phyloP scores from a whole-genome alignment of 2,797 vertebrate genomes.

The Thunnus albacares region DNA sequence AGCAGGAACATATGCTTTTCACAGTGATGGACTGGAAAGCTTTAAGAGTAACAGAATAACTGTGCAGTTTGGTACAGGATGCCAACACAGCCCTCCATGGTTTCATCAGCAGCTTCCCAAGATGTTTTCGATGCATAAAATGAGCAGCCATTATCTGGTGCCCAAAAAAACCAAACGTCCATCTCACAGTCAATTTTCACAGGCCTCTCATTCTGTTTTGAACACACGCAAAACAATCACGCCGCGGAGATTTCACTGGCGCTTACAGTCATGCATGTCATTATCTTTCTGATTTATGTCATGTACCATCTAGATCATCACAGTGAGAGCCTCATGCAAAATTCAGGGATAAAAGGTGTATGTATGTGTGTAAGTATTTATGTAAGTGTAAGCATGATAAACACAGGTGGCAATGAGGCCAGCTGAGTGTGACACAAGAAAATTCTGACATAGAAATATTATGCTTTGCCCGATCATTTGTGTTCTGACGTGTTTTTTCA shows the following conservation, averaged over 20 bases:
- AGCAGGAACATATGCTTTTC: slow-evolving; percentile 39
- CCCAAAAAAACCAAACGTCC: neutral
- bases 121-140: neutral
- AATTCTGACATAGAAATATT: neutral
- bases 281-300: slow-evolving; percentile 43
- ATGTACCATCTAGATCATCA: slow-evolving; percentile 30
- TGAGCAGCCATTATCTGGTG: slow-evolving; percentile 10
- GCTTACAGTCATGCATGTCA: slow-evolving; percentile 27
- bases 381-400: slow-evolving; percentile 20
- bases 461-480: neutral
- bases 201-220: slow-evolving; percentile 14
- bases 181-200: slow-evolving; percentile 24
- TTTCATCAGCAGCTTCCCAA: slow-evolving; percentile 9
- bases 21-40: slow-evolving; percentile 19
- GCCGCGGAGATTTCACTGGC: slow-evolving; percentile 1
- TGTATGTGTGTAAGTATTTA: no score
- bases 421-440: neutral
- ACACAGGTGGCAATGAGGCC: neutral
- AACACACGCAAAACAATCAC: slow-evolving; percentile 14
- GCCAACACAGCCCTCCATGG: slow-evolving; percentile 3
- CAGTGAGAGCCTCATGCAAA: slow-evolving; percentile 40
- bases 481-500: neutral
- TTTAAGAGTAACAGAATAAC: neutral
- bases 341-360: slow-evolving; percentile 29
- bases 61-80: neutral